A percentile compares a stretch with the other conserved stretches of the same genome.
Conservation (phyloP, 2,113 vertebrate species). For the Stictonetta naevosa region DNA sequence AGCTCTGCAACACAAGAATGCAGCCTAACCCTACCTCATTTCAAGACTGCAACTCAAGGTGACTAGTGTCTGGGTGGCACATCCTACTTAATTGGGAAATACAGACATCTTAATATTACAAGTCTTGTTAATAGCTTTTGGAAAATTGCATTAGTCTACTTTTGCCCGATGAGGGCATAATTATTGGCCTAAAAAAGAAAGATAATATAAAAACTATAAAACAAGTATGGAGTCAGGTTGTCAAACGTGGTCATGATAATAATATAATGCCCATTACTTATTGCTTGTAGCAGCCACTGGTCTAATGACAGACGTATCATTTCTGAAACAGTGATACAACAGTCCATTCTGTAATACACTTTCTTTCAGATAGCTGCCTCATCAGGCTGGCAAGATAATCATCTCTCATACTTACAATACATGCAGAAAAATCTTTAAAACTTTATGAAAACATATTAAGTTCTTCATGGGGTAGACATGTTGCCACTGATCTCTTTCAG, state of each 20-base stretch:
- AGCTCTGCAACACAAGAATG: neutral
- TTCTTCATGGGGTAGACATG: neutral
- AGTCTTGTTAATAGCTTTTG: conserved; percentile 12
- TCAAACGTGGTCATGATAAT: neutral
- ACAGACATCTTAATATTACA: neutral
- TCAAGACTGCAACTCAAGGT: neutral
- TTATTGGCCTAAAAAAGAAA: neutral
- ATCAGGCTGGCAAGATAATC: neutral
- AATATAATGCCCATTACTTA: neutral
- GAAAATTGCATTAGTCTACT: neutral
- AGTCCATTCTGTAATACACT: neutral
- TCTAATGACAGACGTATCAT: neutral
- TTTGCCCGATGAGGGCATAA: neutral
- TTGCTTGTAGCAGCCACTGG: neutral
- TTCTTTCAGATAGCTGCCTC: neutral
- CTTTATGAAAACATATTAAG: neutral
- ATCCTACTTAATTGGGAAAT: neutral
- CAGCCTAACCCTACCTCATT: neutral
- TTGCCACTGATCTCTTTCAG: neutral
- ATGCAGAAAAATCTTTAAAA: neutral
- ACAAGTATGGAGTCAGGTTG: neutral
- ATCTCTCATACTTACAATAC: neutral
- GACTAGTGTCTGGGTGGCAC: neutral
- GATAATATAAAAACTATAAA: neutral
- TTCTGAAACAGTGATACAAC: neutral